Evolutionary conservation across 1,140 invertebrate species (phyloP).

Genomic region (Euura saliciscinereae): DNA sequence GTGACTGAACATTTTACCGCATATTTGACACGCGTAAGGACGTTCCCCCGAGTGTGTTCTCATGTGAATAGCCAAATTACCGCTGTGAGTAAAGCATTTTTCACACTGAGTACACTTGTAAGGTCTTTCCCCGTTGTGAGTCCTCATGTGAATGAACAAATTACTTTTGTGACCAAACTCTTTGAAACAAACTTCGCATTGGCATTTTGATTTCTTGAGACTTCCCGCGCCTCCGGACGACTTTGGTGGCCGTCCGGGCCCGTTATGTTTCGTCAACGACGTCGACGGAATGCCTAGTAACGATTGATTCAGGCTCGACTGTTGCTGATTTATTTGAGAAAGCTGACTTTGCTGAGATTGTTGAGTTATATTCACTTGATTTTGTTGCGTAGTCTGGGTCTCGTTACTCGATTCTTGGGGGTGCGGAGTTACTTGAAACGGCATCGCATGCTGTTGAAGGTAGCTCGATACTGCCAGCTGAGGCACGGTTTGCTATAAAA

Average conservation of each 20-base stretch:
- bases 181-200: slow-evolving; percentile 65
- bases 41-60: slow-evolving; percentile 66
- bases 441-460: slow-evolving; percentile 29
- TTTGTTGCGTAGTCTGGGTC: slow-evolving; percentile 25
- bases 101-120: slow-evolving; percentile 75
- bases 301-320: slow-evolving; percentile 31
- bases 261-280: slow-evolving; percentile 36
- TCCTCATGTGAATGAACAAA: slow-evolving; percentile 65
- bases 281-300: slow-evolving; percentile 24
- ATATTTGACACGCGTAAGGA: slow-evolving; percentile 67
- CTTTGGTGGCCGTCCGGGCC: slow-evolving; percentile 46
- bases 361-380: slow-evolving; percentile 20
- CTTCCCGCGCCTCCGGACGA: slow-evolving; percentile 21
- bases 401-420: slow-evolving; percentile 23
- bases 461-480: slow-evolving; percentile 33
- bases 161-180: slow-evolving; percentile 63
- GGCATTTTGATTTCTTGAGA: slow-evolving; percentile 51
- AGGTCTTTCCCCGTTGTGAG: slow-evolving; percentile 71
- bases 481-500: slow-evolving; percentile 27
- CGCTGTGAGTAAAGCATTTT: slow-evolving; percentile 71
- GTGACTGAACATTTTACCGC: slow-evolving; percentile 64
- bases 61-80: slow-evolving; percentile 67
- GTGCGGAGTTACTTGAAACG: slow-evolving; percentile 29
- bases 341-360: slow-evolving; percentile 23
- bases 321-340: slow-evolving; percentile 15